These are phyloP conservation scores for Apeira syringaria DNA, from an alignment of 2,888 invertebrate species.

Conservation along the genomic window DNA sequence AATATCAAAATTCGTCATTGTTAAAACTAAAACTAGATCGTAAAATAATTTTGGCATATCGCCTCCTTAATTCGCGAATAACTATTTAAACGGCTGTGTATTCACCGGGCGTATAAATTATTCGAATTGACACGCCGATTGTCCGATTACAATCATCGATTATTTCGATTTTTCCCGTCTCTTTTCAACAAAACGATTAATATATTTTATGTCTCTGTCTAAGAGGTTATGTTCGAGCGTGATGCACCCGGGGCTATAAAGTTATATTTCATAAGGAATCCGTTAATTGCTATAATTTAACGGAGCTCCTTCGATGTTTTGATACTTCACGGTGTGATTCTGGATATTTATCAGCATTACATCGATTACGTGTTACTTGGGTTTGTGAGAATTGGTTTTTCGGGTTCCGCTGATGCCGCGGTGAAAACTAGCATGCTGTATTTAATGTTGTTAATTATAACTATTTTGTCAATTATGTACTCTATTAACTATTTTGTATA, in stretches of 20 bases:
- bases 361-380: conserved; percentile 45
- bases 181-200: conserved; percentile 12
- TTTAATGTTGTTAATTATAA: too few species aligned
- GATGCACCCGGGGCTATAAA: conserved; percentile 64
- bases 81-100: conserved; percentile 14
- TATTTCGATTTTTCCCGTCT: conserved; percentile 47
- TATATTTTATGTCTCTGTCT: conserved; percentile 36
- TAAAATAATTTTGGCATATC: conserved; percentile 13
- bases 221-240: conserved; percentile 53
- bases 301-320: conserved; percentile 57
- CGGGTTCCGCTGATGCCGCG: conserved; percentile 40
- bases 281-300: conserved; percentile 76
- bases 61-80: conserved; percentile 24
- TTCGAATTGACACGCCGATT: conserved; percentile 58
- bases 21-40: conserved; percentile 6
- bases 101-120: conserved; percentile 46
- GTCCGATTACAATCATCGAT: conserved; percentile 64
- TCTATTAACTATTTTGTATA: too few species aligned
- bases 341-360: conserved; percentile 62
- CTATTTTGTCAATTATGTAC: too few species aligned
- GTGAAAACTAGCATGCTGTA: too few species aligned
- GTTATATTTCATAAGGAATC: conserved; percentile 71
- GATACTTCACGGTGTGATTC: conserved; percentile 59
- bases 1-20: conserved; percentile 2
- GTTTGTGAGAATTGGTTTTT: conserved; percentile 34